phyloP scores from a whole-genome alignment of 2,888 invertebrate genomes.

The Trachelus troglodyta region DNA sequence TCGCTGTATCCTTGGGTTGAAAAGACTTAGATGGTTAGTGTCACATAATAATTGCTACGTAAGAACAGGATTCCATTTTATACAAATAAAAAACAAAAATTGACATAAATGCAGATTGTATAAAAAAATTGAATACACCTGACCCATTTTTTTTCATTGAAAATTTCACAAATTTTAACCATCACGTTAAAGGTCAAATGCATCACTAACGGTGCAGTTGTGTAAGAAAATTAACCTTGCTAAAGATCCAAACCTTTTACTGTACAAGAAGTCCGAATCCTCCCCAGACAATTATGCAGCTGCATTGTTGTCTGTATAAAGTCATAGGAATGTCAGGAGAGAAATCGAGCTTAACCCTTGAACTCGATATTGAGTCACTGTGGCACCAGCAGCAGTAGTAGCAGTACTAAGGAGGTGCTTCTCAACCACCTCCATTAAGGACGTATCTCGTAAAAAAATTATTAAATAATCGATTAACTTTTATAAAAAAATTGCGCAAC shows the following conservation, averaged over 20 bases:
- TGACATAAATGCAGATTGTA: not conserved
- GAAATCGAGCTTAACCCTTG: constrained; percentile 29
- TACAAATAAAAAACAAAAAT: not conserved
- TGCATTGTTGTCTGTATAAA: not conserved
- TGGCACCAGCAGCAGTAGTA: not conserved
- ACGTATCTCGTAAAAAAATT: not conserved
- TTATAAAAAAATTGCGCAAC: not conserved
- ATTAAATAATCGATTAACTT: not conserved
- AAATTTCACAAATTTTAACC: no score
- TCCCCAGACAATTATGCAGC: not conserved
- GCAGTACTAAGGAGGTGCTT: not conserved
- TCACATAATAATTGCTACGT: not conserved
- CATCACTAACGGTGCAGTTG: not conserved
- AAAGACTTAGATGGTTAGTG: not conserved
- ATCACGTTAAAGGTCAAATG: not conserved
- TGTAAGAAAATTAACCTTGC: not conserved
- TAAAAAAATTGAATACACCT: not conserved
- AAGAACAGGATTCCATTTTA: not conserved
- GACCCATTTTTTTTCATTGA: not conserved
- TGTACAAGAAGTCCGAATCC: constrained; percentile 1
- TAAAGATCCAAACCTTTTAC: not conserved
- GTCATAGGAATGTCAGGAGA: constrained; percentile 18
- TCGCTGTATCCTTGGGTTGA: not conserved
- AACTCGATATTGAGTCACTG: constrained; percentile 19
- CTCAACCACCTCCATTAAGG: not conserved